Percentiles rank a stretch among this genome's conserved stretches.
phyloP scores from a whole-genome alignment of 2,888 invertebrate species.

The Icerya purchasi region DNA sequence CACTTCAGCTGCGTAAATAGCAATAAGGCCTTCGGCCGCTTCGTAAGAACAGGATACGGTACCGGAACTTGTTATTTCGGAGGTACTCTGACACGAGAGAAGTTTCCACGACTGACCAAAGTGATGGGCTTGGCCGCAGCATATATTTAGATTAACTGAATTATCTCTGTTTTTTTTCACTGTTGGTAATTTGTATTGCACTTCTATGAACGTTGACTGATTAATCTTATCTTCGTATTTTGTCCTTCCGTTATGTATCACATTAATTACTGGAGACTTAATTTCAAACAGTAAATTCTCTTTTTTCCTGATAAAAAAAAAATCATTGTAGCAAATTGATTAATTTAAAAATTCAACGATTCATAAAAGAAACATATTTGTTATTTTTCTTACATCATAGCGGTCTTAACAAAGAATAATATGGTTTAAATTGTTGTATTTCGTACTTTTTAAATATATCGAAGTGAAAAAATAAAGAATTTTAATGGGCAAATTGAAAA shows the following conservation, averaged over 20 bases:
- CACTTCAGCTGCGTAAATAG: conserved; percentile 20
- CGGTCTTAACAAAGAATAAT: too few relatives aligned
- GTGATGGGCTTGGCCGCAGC: conserved; percentile 17
- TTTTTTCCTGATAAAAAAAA: conserved; percentile 31
- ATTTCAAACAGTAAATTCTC: conserved; percentile 43
- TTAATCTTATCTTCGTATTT: too few relatives aligned
- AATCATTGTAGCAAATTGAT: neutral
- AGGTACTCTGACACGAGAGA: conserved; percentile 28
- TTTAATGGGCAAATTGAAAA: too few relatives aligned
- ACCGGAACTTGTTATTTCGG: conserved; percentile 3
- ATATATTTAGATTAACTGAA: conserved; percentile 16
- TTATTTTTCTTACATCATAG: too few relatives aligned
- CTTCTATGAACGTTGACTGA: too few relatives aligned
- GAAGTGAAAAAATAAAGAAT: too few relatives aligned
- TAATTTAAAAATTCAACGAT: too few relatives aligned
- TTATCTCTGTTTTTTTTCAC: too few relatives aligned
- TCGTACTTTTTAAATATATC: too few relatives aligned
- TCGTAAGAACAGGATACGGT: conserved; percentile 25
- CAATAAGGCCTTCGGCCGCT: conserved; percentile 37
- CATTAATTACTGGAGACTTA: conserved; percentile 33
- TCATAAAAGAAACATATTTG: too few relatives aligned
- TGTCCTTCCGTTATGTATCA: conserved; percentile 7
- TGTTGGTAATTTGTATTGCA: too few relatives aligned
- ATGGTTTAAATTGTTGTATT: too few relatives aligned
- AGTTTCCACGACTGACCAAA: conserved; percentile 38